These are phyloP conservation scores for Biston betularia DNA, from an alignment of 2,888 invertebrate species.

Conservation along the genomic window DNA sequence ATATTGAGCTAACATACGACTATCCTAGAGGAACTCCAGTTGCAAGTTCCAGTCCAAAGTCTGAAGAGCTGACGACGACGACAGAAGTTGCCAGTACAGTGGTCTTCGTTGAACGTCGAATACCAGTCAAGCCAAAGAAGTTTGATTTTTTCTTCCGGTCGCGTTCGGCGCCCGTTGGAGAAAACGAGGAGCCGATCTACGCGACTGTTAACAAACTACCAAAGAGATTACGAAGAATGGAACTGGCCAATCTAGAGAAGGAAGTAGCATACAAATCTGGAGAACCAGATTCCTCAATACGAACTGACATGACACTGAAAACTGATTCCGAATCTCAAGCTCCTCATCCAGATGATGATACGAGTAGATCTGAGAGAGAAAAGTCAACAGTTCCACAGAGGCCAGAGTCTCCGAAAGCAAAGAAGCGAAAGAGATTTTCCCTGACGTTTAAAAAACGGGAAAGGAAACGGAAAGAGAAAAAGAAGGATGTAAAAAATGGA, in stretches of 20 bases:
- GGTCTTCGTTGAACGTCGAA: conserved; percentile 80
- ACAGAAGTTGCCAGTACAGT: conserved; percentile 84
- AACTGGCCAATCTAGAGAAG: conserved; percentile 79
- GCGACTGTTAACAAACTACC: conserved; percentile 83
- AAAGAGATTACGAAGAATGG: conserved; percentile 79
- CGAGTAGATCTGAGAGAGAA: conserved; percentile 79
- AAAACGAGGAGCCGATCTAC: conserved; percentile 81
- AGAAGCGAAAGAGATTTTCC: conserved; percentile 80
- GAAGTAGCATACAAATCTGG: conserved; percentile 79
- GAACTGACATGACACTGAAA: conserved; percentile 76
- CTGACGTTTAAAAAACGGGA: conserved; percentile 80
- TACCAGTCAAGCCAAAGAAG: conserved; percentile 78
- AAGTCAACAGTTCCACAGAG: conserved; percentile 73
- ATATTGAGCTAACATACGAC: conserved; percentile 82
- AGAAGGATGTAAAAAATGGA: conserved; percentile 73
- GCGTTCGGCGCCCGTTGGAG: conserved; percentile 82
- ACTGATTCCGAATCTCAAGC: conserved; percentile 77
- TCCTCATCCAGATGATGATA: conserved; percentile 77
- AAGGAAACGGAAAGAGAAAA: conserved; percentile 78
- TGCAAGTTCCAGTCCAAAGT: conserved; percentile 67
- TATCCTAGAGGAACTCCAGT: conserved; percentile 79
- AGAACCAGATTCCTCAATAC: conserved; percentile 75
- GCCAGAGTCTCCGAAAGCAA: conserved; percentile 78
- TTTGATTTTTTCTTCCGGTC: conserved; percentile 82
- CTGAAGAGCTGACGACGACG: conserved; percentile 77